phyloP scores from a whole-genome alignment of 2,797 vertebrate species.

The Cynodonichthys magdalenae region DNA sequence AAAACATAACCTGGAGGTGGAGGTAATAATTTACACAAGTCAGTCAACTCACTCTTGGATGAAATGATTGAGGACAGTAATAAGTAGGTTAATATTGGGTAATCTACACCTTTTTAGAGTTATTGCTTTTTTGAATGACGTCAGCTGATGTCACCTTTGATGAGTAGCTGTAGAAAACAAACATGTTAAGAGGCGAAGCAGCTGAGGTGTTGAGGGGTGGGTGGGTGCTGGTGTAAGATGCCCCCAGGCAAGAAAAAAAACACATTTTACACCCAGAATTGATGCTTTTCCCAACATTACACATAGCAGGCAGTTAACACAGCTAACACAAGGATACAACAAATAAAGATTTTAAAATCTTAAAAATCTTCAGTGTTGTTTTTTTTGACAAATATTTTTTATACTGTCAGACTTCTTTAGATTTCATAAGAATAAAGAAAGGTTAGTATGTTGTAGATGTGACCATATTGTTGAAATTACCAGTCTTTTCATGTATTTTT shows the following conservation, averaged over 20 bases:
- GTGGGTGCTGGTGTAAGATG: constrained; percentile 33
- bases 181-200: constrained; percentile 9
- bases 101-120: neutral
- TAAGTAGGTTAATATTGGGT: neutral
- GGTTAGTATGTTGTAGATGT: neutral
- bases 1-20: no score
- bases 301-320: constrained; percentile 34
- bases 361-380: constrained; percentile 25
- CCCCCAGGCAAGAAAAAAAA: neutral
- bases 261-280: constrained; percentile 14
- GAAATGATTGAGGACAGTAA: no score
- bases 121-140: neutral
- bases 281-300: constrained; percentile 63
- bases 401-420: neutral
- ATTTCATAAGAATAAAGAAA: neutral
- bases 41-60: no score
- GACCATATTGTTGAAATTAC: constrained; percentile 1
- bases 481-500: neutral
- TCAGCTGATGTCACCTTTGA: constrained; percentile 12
- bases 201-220: constrained; percentile 3
- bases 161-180: constrained; percentile 15
- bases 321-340: constrained; percentile 55
- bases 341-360: constrained; percentile 62
- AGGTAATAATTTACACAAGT: no score
- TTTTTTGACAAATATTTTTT: neutral